Percentiles rank a stretch among this genome's conserved stretches.
These are phyloP conservation scores for Scelioninae gen. 1 DNA, from an alignment of 2,888 invertebrate genomes.

Conservation along the genomic window DNA sequence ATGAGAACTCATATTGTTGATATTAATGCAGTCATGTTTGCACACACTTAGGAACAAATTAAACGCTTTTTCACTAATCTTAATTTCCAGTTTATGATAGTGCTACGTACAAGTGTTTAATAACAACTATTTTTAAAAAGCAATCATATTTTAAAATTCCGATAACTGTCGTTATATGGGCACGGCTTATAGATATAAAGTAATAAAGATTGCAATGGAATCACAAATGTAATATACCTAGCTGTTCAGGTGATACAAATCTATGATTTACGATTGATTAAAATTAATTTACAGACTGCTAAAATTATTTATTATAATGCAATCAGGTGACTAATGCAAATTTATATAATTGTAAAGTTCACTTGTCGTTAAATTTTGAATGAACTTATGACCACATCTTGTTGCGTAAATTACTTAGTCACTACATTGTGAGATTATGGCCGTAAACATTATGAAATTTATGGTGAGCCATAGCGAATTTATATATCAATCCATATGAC, in stretches of 20 bases:
- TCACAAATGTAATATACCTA: neutral
- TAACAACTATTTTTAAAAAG: slow-evolving; percentile 1
- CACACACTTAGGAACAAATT: neutral
- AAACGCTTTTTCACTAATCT: slow-evolving; percentile 2
- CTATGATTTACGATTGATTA: slow-evolving; percentile 9
- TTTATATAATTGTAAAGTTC: slow-evolving; percentile 27
- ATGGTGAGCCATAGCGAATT: neutral
- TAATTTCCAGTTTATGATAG: slow-evolving; percentile 23
- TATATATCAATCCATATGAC: too few relatives aligned
- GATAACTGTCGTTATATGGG: slow-evolving; percentile 6
- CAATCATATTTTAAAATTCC: slow-evolving; percentile 23
- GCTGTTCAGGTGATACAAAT: neutral
- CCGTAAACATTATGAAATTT: neutral
- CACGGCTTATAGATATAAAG: slow-evolving; percentile 12
- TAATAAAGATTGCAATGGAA: slow-evolving; percentile 18
- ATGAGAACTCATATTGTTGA: too few relatives aligned
- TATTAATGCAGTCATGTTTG: too few relatives aligned
- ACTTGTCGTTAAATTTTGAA: too few relatives aligned
- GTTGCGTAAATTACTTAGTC: too few relatives aligned
- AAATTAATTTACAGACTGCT: slow-evolving; percentile 26
- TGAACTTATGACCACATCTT: too few relatives aligned
- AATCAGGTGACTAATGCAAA: slow-evolving; percentile 1
- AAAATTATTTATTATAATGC: slow-evolving; percentile 26
- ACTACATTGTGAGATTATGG: too few relatives aligned
- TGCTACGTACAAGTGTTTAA: slow-evolving; percentile 1